Evolutionary conservation across 2,797 vertebrate species (phyloP).

Genomic region (Limnodromus scolopaceus): DNA sequence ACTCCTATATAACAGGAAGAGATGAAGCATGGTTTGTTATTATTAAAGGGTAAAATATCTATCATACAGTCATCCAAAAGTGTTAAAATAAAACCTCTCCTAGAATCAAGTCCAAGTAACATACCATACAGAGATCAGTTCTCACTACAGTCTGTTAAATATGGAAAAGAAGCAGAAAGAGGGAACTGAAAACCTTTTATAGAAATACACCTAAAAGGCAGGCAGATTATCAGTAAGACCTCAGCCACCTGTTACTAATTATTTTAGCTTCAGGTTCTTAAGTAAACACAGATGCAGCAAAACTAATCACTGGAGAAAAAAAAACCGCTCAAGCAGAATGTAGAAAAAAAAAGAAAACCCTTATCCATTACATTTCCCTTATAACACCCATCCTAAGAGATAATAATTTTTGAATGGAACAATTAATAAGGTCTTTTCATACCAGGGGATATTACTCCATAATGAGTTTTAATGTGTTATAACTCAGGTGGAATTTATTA

Average conservation of each 20-base stretch:
- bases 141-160: constrained; percentile 41
- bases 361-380: background rate
- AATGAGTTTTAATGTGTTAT: background rate
- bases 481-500: background rate
- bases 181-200: constrained; percentile 28
- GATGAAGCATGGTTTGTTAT: background rate
- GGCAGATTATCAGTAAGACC: constrained; percentile 68
- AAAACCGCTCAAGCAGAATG: background rate
- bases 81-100: constrained; percentile 10
- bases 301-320: constrained; percentile 62
- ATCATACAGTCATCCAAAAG: background rate
- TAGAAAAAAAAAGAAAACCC: background rate
- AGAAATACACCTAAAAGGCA: constrained; percentile 59
- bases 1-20: background rate
- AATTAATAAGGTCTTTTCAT: constrained; percentile 31
- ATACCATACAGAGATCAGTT: background rate
- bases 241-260: constrained; percentile 78
- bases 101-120: constrained; percentile 12
- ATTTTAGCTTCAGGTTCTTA: constrained; percentile 74
- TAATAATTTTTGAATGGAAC: constrained; percentile 7
- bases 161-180: constrained; percentile 18
- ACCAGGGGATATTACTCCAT: background rate
- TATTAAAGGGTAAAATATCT: background rate
- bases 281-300: constrained; percentile 77
- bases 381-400: background rate